Base-by-base conservation (phyloP, 2,113 vertebrate species). In the Chloroceryle aenea region DNA sequence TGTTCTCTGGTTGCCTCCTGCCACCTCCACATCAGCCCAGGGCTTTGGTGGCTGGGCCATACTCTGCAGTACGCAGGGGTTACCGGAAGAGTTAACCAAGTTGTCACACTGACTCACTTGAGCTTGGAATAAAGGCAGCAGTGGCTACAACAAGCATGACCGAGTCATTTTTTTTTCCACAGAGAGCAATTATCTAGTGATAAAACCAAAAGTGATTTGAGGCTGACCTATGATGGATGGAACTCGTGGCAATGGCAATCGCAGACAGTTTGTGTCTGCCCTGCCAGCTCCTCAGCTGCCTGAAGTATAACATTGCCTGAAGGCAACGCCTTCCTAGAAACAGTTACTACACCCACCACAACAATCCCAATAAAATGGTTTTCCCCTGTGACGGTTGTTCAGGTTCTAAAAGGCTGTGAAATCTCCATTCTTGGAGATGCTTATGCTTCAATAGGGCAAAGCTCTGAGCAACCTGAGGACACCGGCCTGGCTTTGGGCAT, bases 11-110 rank as follows among this genome's bases (percentile, higher is more conserved):
- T 52, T 32, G 8, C 16, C 23, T 3, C 0, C 48, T n/a, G 27
- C 45, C 9, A 27, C 38, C 25, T 73, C 40, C 67, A 25, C 48
- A 20, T 59, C 17, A 61, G 6, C 9, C 16, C 22, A 36, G 40
- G 45, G 30, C n/a, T 64, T 45, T 29, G 12, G 20, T 29, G 42
- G 19, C 53, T 66, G 36, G 72, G 29, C 9, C 34, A 50, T 10
- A 18, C 9, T 53, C 22, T 18, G 23, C 42, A 59, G 48, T 6
- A 50, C 8, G 4, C 0, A 3, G 12, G 14, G 43, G 52, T 71
- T 76, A 85, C 40, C 0, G 0, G 27, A 34, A 29, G 14, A 2
- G 14, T n/a, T n/a, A n/a, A n/a, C n/a, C n/a, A n/a, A n/a, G n/a
- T 47, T 1, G 1, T 47, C 0, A 0, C 34, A 32, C 18, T 11